Base-by-base conservation (phyloP, 2,113 vertebrate genomes). In the Ranitomeya imitator region DNA sequence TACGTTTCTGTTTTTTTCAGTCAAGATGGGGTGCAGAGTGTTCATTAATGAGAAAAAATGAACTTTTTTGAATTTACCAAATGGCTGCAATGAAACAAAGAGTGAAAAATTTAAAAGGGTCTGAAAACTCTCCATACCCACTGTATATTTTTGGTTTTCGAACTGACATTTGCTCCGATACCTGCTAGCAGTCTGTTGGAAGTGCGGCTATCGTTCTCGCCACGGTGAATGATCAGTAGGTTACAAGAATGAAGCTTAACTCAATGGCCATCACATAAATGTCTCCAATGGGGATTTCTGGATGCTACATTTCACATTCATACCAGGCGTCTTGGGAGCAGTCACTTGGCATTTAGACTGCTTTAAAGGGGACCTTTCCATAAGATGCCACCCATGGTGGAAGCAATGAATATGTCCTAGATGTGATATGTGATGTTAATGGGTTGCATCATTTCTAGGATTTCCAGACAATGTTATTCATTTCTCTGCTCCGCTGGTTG, bases 121-220 rank as follows among this genome's bases (percentile, higher is more conserved):
- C 26, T 31, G 26, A 31, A 31, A 31, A 31, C 26, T 31, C 2
- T 1, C 26, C 26, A 31, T 31, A 31, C 26, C 26, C 26, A 31
- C 26, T 31, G 26, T 31, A 31, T 31, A 31, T 31, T 31, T 31
- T 31, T 31, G 26, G 26, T 31, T 31, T 31, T 31, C 26, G 26
- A 31, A 31, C 26, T 31, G 26, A 31, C 23, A 37, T 73, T n/a
- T 45, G 52, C 18, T 91, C 26, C 26, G 26, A 31, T 85, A 91
- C 91, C 90, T 91, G 91, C 91, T 90, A 91, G 85, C 91, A 91
- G 76, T 91, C 91, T 0, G 89, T 90, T 45, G 78, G 76, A 12
- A 91, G 87, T 6, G 91, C 63, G 10, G 77, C 63, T 2, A 91
- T 26, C 0, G 82, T 89, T 78, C 88, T 79, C 16, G 86, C 67